Percentiles rank a stretch among this genome's conserved stretches.
These are phyloP conservation scores for Abscondita cerata DNA, from an alignment of 2,888 invertebrate genomes.

Conservation along the genomic window DNA sequence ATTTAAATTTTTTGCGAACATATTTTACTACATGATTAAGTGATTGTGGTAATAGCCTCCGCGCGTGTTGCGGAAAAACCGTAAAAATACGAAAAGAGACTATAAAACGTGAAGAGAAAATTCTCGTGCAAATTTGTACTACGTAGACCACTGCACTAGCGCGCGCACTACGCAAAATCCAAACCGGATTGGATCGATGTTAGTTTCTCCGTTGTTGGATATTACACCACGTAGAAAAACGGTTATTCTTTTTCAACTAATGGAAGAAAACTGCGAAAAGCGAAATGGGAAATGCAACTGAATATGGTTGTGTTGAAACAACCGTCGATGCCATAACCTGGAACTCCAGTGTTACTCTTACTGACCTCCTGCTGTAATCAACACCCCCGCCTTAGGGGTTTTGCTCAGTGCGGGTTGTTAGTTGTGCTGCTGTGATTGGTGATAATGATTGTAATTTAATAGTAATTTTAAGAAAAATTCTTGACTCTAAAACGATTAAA, in stretches of 20 bases:
- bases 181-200: conserved; percentile 39
- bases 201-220: conserved; percentile 30
- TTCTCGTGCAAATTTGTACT: conserved; percentile 26
- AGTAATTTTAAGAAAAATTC: not conserved
- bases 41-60: too few species aligned
- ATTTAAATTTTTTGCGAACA: too few species aligned
- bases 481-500: too few species aligned
- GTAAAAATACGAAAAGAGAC: conserved; percentile 6
- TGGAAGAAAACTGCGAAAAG: conserved; percentile 3
- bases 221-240: conserved; percentile 24
- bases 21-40: too few species aligned
- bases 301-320: conserved; percentile 17
- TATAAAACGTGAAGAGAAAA: conserved; percentile 14
- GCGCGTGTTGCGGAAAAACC: not conserved
- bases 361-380: conserved; percentile 43
- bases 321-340: conserved; percentile 37
- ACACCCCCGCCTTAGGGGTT: conserved; percentile 36
- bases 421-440: conserved; percentile 40
- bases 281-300: conserved; percentile 26
- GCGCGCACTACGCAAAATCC: conserved; percentile 43
- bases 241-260: conserved; percentile 14
- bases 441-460: conserved; percentile 37
- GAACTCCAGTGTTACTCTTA: conserved; percentile 42
- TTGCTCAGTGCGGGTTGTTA: conserved; percentile 39
- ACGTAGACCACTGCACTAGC: conserved; percentile 37